Evolutionary conservation across 1,140 invertebrate genomes (phyloP).

Genomic region (Drosophila busckii): DNA sequence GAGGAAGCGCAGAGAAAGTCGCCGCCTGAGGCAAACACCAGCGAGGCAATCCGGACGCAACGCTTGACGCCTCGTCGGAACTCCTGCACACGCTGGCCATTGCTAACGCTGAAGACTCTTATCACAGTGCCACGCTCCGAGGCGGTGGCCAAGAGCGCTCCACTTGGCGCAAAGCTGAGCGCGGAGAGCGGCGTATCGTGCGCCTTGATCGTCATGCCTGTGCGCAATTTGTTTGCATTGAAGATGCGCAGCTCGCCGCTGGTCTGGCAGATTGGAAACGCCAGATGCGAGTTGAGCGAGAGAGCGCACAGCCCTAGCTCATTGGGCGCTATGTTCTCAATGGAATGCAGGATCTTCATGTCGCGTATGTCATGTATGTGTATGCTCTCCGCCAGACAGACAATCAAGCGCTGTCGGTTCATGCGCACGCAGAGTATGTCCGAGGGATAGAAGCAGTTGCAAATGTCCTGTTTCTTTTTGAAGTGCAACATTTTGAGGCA

Average conservation of each 20-base stretch:
- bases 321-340: slow-evolving; percentile 98
- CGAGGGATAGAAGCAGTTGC: slow-evolving; percentile 98
- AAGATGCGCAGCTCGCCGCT: slow-evolving; percentile 99
- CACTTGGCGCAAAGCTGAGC: slow-evolving; percentile 93
- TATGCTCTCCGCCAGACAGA: slow-evolving; percentile 97
- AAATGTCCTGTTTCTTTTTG: slow-evolving; percentile 98
- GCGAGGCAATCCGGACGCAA: slow-evolving; percentile 94
- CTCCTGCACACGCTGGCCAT: slow-evolving; percentile 95
- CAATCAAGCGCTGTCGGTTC: slow-evolving; percentile 95
- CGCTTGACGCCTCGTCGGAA: slow-evolving; percentile 97
- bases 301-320: slow-evolving; percentile 94
- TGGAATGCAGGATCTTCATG: slow-evolving; percentile 99
- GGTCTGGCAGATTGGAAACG: slow-evolving; percentile 96
- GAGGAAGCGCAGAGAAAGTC: slow-evolving; percentile 94
- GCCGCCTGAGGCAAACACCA: slow-evolving; percentile 96
- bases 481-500: slow-evolving; percentile 93
- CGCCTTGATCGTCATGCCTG: slow-evolving; percentile 96
- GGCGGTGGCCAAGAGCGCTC: slow-evolving; percentile 94
- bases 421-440: slow-evolving; percentile 97
- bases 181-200: slow-evolving; percentile 98
- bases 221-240: slow-evolving; percentile 95
- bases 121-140: slow-evolving; percentile 99
- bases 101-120: slow-evolving; percentile 93
- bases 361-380: slow-evolving; percentile 99
- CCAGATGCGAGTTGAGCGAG: slow-evolving; percentile 93